Conservation (phyloP, 2,113 vertebrate genomes). For the Piprites chloris region DNA sequence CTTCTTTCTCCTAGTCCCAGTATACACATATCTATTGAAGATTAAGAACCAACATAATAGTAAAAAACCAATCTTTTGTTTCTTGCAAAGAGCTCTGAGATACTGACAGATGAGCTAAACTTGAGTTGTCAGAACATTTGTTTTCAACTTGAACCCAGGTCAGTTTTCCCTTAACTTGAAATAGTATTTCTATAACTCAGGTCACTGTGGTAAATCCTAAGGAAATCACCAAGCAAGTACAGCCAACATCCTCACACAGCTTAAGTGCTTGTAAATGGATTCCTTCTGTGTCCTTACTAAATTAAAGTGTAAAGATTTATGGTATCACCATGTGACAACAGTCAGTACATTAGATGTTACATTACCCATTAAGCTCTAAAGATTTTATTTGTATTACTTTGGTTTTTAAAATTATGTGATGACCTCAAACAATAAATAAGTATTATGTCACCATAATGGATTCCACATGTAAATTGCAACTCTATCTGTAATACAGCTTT, state of each 20-base stretch:
- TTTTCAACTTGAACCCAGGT: conserved; percentile 20
- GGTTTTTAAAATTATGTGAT: not conserved
- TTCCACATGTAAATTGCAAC: not conserved
- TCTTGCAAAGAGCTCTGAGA: not conserved
- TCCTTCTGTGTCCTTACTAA: conserved; percentile 8
- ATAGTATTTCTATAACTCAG: not conserved
- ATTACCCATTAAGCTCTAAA: conserved; percentile 13
- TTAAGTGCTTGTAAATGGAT: conserved; percentile 31
- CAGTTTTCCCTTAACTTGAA: conserved; percentile 12
- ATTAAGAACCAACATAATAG: not conserved
- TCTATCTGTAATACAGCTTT: not conserved
- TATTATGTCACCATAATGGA: conserved; percentile 1
- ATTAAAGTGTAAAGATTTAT: conserved; percentile 20
- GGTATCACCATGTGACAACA: not conserved
- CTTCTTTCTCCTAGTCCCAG: not conserved
- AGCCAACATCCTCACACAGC: not conserved
- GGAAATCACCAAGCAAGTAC: conserved; percentile 2
- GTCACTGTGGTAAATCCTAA: not conserved
- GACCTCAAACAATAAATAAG: conserved; percentile 26
- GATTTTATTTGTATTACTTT: conserved; percentile 33
- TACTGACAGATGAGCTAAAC: conserved; percentile 23
- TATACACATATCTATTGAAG: not conserved
- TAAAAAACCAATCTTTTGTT: not conserved
- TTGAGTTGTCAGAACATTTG: conserved; percentile 20
- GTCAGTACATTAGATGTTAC: not conserved